Evolutionary conservation across 2,113 vertebrate species (phyloP), one percentile per base, ranked within the genome.

Genomic region (Grantiella picta): DNA sequence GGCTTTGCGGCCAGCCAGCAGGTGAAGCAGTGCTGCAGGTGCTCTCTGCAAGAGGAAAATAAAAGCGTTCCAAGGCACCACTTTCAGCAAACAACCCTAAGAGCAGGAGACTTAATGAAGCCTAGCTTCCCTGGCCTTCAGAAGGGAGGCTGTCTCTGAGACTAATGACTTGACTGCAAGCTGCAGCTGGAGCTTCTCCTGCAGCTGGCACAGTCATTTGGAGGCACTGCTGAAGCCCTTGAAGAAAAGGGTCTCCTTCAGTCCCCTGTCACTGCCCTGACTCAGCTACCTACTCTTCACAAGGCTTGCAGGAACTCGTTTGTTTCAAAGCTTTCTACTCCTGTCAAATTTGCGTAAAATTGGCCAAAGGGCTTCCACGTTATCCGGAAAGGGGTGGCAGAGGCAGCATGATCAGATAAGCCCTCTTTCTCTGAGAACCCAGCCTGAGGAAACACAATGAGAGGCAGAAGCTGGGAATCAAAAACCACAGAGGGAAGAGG

Each of bases 301-400:
- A 40, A 70, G 80, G 47, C 89, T 33, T 88, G 92, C 65, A 92
- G 47, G 50, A 59, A 93, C 88, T 81, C 12, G 5, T 94, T 82
- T 47, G 38, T 35, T 64, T 80, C 38, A 33, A 33, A 86, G 59
- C 54, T 69, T 70, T 64, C 78, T 50, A 3, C n/a, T 72, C n/a
- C 73, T 4, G 1, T 33, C 59, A 81, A 47, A 93, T 95, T 80
- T 81, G 79, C 1, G 5, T 94, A 75, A 69, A 93, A 77, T 54
- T 89, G 82, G 89, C 92, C 92, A 89, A 86, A 92, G 89, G 94
- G 89, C 90, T 90, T 75, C 52, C 56, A 70, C 86, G 80, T 90
- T 92, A 83, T 9, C 68, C 7, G 0, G 45, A 68, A 90, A 94
- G n/a, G 60, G 86, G 68, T 0, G 12, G 53, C 72, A 87, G 54